Conservation (phyloP, 2,888 invertebrate genomes). For the Nebria brevicollis region DNA sequence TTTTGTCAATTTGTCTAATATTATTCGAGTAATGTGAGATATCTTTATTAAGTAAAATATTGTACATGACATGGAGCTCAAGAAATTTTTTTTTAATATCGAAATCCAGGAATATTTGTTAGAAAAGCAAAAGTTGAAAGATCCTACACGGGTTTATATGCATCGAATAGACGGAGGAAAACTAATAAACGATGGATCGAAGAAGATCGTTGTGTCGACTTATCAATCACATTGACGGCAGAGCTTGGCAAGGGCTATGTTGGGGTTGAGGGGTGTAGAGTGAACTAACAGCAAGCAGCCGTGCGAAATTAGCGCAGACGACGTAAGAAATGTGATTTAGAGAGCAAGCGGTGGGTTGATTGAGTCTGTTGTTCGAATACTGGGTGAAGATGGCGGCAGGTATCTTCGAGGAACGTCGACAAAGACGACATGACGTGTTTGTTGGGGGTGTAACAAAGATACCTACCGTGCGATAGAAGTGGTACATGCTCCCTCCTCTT, state of each 20-base stretch:
- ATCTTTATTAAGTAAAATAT: too few relatives aligned
- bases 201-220: slow-evolving; percentile 2
- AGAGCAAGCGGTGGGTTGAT: slow-evolving; percentile 32
- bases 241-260: slow-evolving; percentile 21
- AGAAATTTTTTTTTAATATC: too few relatives aligned
- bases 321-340: slow-evolving; percentile 46
- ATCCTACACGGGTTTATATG: not conserved
- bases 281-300: slow-evolving; percentile 38
- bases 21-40: too few relatives aligned
- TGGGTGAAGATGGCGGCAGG: slow-evolving; percentile 23
- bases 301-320: slow-evolving; percentile 42
- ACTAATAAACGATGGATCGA: slow-evolving; percentile 30
- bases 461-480: slow-evolving; percentile 4
- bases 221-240: not conserved
- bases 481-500: slow-evolving; percentile 5
- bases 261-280: not conserved
- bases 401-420: slow-evolving; percentile 9
- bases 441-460: not conserved
- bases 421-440: not conserved
- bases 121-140: not conserved
- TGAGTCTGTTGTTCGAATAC: slow-evolving; percentile 31
- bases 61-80: too few relatives aligned
- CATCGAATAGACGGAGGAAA: not conserved
- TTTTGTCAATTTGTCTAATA: too few relatives aligned
- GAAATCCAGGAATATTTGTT: not conserved